Conservation (phyloP, 2,797 vertebrate genomes). For the Poeciliopsis gracilis region DNA sequence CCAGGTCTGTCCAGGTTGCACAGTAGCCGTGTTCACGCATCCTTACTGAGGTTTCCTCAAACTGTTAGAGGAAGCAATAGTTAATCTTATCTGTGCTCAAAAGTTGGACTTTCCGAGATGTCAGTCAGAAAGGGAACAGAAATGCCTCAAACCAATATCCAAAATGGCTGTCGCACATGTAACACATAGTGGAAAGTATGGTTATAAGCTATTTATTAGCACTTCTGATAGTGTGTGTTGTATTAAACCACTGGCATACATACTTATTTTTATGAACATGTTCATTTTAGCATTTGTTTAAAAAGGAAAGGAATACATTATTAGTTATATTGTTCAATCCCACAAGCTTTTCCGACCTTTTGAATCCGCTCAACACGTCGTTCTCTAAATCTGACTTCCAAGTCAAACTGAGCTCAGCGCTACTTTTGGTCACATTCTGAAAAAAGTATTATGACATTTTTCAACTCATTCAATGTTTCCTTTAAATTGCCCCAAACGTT, state of each 20-base stretch:
- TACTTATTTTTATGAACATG: background rate
- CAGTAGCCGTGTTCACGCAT: constrained; percentile 70
- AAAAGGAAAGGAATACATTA: background rate
- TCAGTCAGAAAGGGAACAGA: constrained; percentile 2
- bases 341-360: background rate
- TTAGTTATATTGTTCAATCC: background rate
- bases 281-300: background rate
- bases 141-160: background rate
- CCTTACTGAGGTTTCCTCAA: constrained; percentile 60
- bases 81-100: background rate
- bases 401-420: constrained; percentile 6
- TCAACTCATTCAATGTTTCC: constrained; percentile 56
- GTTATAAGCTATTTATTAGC: background rate
- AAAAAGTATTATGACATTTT: constrained; percentile 77
- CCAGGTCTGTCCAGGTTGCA: constrained; percentile 62
- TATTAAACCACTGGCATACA: background rate
- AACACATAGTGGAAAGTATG: background rate
- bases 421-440: constrained; percentile 76
- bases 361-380: background rate
- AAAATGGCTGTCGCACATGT: background rate
- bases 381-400: background rate
- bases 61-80: constrained; percentile 45
- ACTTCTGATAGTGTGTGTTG: background rate
- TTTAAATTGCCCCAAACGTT: constrained; percentile 19
- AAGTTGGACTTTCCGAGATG: background rate